A percentile compares a stretch with the other conserved stretches of the same genome.
These are phyloP conservation scores for Lapara coniferarum DNA, from an alignment of 2,888 invertebrate species.

Conservation along the genomic window DNA sequence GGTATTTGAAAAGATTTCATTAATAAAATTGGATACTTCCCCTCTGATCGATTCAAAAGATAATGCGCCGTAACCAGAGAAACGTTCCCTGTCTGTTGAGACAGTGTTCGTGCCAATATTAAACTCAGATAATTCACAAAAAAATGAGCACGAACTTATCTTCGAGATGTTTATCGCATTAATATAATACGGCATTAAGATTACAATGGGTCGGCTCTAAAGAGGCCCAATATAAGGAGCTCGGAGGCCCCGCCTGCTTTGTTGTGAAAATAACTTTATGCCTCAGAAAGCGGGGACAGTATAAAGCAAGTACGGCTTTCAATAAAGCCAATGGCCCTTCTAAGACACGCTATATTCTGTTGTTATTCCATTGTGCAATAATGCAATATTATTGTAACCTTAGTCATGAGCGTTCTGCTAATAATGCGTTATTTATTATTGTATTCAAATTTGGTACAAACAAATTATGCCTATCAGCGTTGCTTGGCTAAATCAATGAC, in stretches of 20 bases:
- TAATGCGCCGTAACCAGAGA: conserved; percentile 69
- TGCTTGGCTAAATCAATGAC: conserved; percentile 19
- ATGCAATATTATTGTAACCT: conserved; percentile 61
- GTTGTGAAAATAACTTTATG: conserved; percentile 83
- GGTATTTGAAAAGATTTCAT: conserved; percentile 59
- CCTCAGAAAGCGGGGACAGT: conserved; percentile 72
- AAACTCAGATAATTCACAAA: conserved; percentile 68
- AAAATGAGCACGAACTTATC: conserved; percentile 68
- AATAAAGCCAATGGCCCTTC: conserved; percentile 76
- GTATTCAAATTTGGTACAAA: conserved; percentile 21
- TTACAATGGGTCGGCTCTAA: conserved; percentile 80
- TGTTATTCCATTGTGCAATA: conserved; percentile 72
- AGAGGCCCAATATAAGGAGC: conserved; percentile 81
- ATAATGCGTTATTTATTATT: conserved; percentile 32
- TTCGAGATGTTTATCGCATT: conserved; percentile 82
- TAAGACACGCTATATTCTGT: conserved; percentile 62
- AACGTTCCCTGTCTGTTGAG: conserved; percentile 57
- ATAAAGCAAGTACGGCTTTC: conserved; percentile 72
- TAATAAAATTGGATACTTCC: conserved; percentile 70
- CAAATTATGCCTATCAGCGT: conserved; percentile 20
- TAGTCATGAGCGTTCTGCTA: conserved; percentile 35
- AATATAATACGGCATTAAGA: conserved; percentile 83
- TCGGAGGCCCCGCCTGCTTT: conserved; percentile 74
- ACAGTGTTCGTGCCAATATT: conserved; percentile 69
- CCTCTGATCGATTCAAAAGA: conserved; percentile 62